Percentiles rank a stretch among this genome's conserved stretches.
Evolutionary conservation across 1,140 invertebrate genomes (phyloP).

Genomic region (Holcopasites calliopsidis): DNA sequence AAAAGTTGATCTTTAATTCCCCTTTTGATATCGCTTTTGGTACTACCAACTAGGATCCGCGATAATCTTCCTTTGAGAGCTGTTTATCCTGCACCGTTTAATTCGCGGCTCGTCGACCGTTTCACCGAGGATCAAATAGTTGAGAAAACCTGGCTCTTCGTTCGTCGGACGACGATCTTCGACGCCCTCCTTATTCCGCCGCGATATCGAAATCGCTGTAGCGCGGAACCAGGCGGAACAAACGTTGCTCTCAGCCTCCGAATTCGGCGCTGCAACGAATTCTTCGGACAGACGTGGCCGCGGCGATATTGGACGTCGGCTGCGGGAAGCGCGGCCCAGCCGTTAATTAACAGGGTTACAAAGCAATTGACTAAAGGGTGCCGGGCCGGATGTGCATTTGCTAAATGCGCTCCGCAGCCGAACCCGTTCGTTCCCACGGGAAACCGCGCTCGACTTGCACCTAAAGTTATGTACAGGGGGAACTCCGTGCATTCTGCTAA

Average conservation of each 20-base stretch:
- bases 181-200: not conserved
- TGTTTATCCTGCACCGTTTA: slow-evolving; percentile 33
- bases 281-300: not conserved
- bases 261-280: not conserved
- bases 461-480: slow-evolving; percentile 23
- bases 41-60: too few relatives aligned
- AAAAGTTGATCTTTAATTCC: too few relatives aligned
- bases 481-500: not conserved
- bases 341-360: slow-evolving; percentile 36
- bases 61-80: too few relatives aligned
- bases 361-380: slow-evolving; percentile 33
- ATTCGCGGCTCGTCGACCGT: slow-evolving; percentile 32
- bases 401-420: slow-evolving; percentile 18
- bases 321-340: not conserved
- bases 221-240: not conserved
- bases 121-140: not conserved
- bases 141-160: not conserved
- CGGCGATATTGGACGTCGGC: not conserved
- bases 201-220: too few relatives aligned
- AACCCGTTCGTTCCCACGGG: slow-evolving; percentile 5
- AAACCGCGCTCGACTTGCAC: not conserved
- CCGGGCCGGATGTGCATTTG: slow-evolving; percentile 31
- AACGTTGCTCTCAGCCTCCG: not conserved
- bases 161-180: not conserved
- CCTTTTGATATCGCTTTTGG: too few relatives aligned